Base-by-base conservation (phyloP, 2,888 invertebrate species). In the Eristalinus aeneus region DNA sequence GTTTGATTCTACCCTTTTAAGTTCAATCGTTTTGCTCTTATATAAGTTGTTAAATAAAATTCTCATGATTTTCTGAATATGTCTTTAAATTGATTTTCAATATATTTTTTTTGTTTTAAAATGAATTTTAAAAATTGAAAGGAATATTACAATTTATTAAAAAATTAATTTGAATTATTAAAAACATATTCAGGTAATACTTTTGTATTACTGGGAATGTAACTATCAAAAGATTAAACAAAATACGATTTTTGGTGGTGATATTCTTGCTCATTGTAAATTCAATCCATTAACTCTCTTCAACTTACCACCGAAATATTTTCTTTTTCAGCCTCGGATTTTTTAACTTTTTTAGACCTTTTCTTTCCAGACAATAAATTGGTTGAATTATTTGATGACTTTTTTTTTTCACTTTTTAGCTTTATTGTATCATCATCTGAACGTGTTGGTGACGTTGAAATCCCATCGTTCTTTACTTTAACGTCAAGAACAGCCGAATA, bases 251-350 rank as follows among this genome's bases (percentile, higher is more conserved):
- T 22, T 56, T 61, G n/a, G 27, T 27, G 31, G 12, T 32, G 27
- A 23, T 23, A 11, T 11, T 12, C 56, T 22, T 32, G 20, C 27
- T 34, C 53, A 20, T 39, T 72, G 10, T 9, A 27, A 58, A 71
- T 27, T 36, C 31, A 58, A 27, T 20, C 8, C 11, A 58, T 60
- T 12, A 10, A 11, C 11, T 9, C 22, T n/a, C 2, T 16, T 27
- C 27, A 9, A 76, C 90, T 94, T 92, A 95, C 95, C 93, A 95
- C 95, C 88, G 95, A 95, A 90, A 95, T 95, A 90, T 95, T 95
- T 90, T 95, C 95, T 91, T 95, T 95, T 89, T 95, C 95, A 83
- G 93, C 93, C 88, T 94, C 94, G 88, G 91, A 93, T 90, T 94
- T 95, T 91, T 94, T 94, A 68, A 93, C 94, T 90, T 95, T 95